These are phyloP conservation scores for Noctilio leporinus DNA, from an alignment of 2,113 vertebrate species.

Conservation along the genomic window DNA sequence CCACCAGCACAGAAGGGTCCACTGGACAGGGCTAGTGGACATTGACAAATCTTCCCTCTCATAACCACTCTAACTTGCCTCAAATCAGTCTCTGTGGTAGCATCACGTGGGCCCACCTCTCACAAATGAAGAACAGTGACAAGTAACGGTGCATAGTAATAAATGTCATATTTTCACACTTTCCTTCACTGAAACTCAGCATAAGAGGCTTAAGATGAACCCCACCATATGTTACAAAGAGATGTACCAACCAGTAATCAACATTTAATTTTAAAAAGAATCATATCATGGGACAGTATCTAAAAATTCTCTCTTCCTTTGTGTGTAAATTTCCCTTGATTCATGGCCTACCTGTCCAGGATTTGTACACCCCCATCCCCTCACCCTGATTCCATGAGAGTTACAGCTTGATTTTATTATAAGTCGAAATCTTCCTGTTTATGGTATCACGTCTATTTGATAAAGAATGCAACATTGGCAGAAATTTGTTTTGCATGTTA, in stretches of 20 bases:
- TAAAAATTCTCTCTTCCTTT: conserved; percentile 29
- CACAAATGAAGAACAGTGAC: not conserved
- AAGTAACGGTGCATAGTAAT: not conserved
- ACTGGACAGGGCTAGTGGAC: not conserved
- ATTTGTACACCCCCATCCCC: not conserved
- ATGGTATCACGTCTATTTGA: conserved; percentile 34
- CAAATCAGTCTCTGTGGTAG: not conserved
- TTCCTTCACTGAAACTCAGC: not conserved
- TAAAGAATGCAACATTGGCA: conserved; percentile 12
- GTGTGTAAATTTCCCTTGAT: conserved; percentile 50
- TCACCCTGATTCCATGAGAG: not conserved
- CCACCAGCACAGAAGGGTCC: not conserved
- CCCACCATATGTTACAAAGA: not conserved
- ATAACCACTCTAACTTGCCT: not conserved
- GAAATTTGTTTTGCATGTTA: conserved; percentile 51
- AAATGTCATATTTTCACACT: not conserved
- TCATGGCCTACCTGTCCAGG: conserved; percentile 15
- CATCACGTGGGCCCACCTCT: not conserved
- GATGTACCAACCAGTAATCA: conserved; percentile 34
- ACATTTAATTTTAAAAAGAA: conserved; percentile 36
- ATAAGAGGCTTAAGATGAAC: not conserved
- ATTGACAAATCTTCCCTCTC: not conserved
- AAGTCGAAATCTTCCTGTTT: conserved; percentile 47
- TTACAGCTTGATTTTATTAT: conserved; percentile 71
- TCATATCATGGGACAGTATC: not conserved